A percentile compares a stretch with the other conserved stretches of the same genome.
Conservation (phyloP, 2,888 invertebrate genomes). For the Matsumyia berberina region DNA sequence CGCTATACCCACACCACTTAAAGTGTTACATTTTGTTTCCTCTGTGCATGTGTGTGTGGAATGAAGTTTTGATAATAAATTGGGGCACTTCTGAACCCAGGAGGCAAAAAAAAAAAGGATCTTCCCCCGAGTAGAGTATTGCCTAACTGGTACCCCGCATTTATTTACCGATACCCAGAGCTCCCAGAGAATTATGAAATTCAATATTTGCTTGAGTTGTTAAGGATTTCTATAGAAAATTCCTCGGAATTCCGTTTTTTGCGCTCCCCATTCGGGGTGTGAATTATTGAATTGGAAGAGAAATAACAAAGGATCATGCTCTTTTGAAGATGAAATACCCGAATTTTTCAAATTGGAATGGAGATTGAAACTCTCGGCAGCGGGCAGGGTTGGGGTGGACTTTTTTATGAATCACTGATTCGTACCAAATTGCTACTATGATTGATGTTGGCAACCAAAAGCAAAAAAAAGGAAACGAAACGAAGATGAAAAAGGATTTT, state of each 20-base stretch:
- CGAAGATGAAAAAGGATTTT: constrained; percentile 1
- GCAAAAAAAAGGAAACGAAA: background rate
- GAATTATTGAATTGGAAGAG: constrained; percentile 69
- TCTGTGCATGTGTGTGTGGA: background rate
- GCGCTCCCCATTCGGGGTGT: constrained; percentile 5
- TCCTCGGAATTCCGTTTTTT: constrained; percentile 14
- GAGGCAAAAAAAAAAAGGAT: constrained; percentile 1
- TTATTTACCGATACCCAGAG: constrained; percentile 19
- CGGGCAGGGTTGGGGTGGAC: constrained; percentile 10
- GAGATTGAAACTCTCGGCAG: background rate
- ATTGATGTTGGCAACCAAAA: constrained; percentile 19
- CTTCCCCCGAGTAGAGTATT: constrained; percentile 25
- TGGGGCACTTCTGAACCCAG: constrained; percentile 43
- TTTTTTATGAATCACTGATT: constrained; percentile 65
- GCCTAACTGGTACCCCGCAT: constrained; percentile 22
- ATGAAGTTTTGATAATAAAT: constrained; percentile 43
- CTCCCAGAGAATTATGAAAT: constrained; percentile 53
- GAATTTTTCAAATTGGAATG: constrained; percentile 27
- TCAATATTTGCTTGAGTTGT: constrained; percentile 70
- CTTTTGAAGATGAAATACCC: constrained; percentile 63
- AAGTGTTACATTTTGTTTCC: constrained; percentile 8
- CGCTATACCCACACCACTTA: constrained; percentile 3
- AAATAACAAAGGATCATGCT: constrained; percentile 71
- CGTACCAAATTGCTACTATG: constrained; percentile 56
- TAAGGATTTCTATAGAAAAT: constrained; percentile 36